A percentile compares a stretch with the other conserved stretches of the same genome.
These are phyloP conservation scores for Misgurnus anguillicaudatus DNA, from an alignment of 2,113 vertebrate species.

Conservation along the genomic window DNA sequence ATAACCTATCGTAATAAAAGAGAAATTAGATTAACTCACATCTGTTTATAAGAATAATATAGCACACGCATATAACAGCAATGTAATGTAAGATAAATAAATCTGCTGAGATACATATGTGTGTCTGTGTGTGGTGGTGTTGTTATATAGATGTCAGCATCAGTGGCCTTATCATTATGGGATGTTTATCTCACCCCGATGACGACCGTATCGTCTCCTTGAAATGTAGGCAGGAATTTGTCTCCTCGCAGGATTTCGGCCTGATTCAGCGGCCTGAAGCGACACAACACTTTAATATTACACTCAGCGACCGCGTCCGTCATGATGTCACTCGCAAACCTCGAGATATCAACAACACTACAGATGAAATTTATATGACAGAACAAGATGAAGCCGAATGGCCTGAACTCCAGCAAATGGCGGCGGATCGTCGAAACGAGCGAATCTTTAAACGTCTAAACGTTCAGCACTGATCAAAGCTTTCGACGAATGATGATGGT, in stretches of 20 bases:
- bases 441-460: not conserved
- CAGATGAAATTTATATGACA: not conserved
- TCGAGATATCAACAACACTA: not conserved
- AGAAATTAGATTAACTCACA: too few relatives aligned
- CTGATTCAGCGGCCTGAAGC: conserved; percentile 89
- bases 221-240: conserved; percentile 89
- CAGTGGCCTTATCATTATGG: too few relatives aligned
- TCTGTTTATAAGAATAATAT: too few relatives aligned
- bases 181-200: conserved; percentile 79
- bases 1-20: too few relatives aligned
- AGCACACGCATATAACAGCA: too few relatives aligned
- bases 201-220: conserved; percentile 85
- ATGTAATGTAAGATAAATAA: too few relatives aligned
- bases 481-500: not conserved
- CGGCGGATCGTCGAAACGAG: not conserved
- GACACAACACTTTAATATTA: conserved; percentile 93
- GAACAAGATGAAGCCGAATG: not conserved
- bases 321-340: conserved; percentile 66
- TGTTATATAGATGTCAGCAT: too few relatives aligned
- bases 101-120: too few relatives aligned
- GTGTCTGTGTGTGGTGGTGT: too few relatives aligned
- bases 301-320: conserved; percentile 85
- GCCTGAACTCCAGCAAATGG: not conserved
- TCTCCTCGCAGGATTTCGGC: conserved; percentile 87
- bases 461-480: not conserved